Evolutionary conservation across 2,888 invertebrate genomes (phyloP).

Genomic region (Ferdinandea cuprea): DNA sequence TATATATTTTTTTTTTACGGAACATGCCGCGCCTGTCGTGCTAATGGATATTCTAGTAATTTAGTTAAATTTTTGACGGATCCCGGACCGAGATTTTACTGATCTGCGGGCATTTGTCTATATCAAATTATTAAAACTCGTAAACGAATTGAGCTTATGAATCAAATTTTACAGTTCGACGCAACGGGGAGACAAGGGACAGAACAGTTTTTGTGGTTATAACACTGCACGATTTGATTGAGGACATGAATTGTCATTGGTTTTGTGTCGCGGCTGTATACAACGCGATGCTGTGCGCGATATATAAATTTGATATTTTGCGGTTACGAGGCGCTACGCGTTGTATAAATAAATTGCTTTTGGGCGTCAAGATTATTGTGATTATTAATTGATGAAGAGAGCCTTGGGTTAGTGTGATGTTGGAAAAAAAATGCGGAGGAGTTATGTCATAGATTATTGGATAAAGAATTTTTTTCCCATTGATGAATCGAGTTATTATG

Average conservation of each 20-base stretch:
- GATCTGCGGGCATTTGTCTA: constrained; percentile 34
- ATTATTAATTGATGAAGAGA: constrained; percentile 11
- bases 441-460: not conserved
- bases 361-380: constrained; percentile 29
- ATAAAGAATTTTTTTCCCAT: no score
- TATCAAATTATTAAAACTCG: constrained; percentile 40
- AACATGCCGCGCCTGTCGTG: no score
- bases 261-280: not conserved
- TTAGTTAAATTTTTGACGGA: constrained; percentile 26
- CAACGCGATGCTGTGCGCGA: not conserved
- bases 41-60: constrained; percentile 10
- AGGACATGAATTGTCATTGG: not conserved
- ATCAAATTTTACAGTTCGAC: constrained; percentile 30
- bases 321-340: constrained; percentile 13
- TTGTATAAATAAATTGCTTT: constrained; percentile 25
- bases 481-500: no score
- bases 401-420: not conserved
- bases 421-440: no score
- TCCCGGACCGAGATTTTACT: constrained; percentile 42
- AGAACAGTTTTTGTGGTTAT: constrained; percentile 7
- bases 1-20: constrained; percentile 14
- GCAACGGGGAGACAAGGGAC: not conserved
- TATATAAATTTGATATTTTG: constrained; percentile 17
- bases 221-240: not conserved
- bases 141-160: constrained; percentile 40